phyloP scores from a whole-genome alignment of 2,113 vertebrate species.

The Ptilonorhynchus violaceus region DNA sequence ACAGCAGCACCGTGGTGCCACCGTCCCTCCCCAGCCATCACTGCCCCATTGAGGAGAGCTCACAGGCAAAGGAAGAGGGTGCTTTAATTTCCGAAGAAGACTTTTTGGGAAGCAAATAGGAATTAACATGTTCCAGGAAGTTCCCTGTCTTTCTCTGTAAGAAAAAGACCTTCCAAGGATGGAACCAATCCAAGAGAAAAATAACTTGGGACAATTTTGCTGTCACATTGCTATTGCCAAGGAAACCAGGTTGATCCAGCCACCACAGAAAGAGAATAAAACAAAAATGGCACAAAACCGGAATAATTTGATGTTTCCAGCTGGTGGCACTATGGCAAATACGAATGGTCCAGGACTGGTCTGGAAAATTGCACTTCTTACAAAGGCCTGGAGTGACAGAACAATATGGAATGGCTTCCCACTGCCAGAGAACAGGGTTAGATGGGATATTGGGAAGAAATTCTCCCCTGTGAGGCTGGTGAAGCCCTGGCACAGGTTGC shows the following conservation, averaged over 20 bases:
- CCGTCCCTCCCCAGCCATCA: neutral
- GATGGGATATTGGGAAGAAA: neutral
- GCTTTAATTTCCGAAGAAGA: neutral
- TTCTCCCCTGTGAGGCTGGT: fast-evolving
- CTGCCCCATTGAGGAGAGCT: neutral
- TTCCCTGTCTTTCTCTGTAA: neutral
- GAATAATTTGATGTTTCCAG: neutral
- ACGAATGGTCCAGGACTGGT: neutral
- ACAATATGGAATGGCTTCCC: neutral
- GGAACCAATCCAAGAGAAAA: neutral
- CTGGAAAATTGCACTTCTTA: neutral
- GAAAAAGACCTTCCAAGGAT: neutral
- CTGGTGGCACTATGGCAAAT: neutral
- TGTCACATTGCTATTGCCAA: neutral
- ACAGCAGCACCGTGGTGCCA: fast-evolving
- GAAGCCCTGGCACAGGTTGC: neutral
- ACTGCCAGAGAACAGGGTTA: neutral
- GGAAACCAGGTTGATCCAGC: neutral
- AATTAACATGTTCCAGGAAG: neutral
- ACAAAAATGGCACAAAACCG: neutral
- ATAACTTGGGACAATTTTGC: neutral
- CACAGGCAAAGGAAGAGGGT: neutral
- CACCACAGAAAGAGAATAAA: neutral
- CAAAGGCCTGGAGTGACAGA: neutral
- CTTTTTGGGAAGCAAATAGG: neutral